A percentile compares a stretch with the other conserved stretches of the same genome.
Conservation (phyloP, 2,113 vertebrate genomes). For the Penelope pileata region DNA sequence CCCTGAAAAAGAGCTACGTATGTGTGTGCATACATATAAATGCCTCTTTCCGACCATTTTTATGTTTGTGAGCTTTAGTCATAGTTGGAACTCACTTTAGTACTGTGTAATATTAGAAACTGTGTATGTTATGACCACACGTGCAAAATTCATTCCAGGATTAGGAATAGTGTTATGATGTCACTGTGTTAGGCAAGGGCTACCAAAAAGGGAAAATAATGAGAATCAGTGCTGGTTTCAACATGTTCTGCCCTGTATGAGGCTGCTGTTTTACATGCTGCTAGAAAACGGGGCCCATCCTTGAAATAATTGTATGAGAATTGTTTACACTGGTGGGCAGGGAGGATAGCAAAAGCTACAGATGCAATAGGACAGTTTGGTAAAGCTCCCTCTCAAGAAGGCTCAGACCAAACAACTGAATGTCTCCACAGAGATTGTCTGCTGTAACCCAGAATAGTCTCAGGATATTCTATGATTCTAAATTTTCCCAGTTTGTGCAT, state of each 20-base stretch:
- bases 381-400: background rate
- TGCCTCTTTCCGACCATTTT: too few species aligned
- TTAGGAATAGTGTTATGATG: background rate
- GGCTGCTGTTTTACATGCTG: background rate
- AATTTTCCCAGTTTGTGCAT: fast-evolving
- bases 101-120: background rate
- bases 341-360: background rate
- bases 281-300: background rate
- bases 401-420: background rate
- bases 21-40: background rate
- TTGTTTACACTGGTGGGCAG: background rate
- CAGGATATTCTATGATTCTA: background rate
- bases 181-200: background rate
- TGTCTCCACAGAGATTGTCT: too few species aligned
- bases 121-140: background rate
- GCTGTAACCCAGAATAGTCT: background rate
- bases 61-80: background rate
- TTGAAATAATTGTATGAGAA: background rate
- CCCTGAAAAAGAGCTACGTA: background rate
- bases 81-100: background rate
- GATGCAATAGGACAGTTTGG: background rate
- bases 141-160: fast-evolving
- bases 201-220: background rate
- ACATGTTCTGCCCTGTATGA: background rate
- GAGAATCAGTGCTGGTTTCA: background rate